Percentiles rank a stretch among this genome's conserved stretches.
These are phyloP conservation scores for Dryobates pubescens DNA, from an alignment of 2,797 vertebrate genomes.

Conservation along the genomic window DNA sequence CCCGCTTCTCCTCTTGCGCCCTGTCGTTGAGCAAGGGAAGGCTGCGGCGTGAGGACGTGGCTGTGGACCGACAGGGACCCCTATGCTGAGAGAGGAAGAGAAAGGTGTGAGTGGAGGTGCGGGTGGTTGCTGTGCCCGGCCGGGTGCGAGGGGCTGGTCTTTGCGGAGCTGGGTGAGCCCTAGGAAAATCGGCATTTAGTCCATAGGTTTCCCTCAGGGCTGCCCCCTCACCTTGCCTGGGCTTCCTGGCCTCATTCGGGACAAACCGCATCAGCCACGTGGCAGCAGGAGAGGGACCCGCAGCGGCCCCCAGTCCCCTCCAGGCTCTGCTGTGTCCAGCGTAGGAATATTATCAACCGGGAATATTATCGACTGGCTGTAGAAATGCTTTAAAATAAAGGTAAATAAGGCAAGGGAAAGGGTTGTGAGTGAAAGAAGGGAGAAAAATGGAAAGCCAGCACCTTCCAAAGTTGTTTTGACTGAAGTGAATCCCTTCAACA, in stretches of 20 bases:
- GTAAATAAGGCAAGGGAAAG: background rate
- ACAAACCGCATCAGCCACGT: rapidly evolving
- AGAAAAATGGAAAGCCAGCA: rapidly evolving
- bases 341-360: rapidly evolving
- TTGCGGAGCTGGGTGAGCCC: background rate
- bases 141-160: background rate
- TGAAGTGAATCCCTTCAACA: background rate
- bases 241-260: background rate
- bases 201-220: rapidly evolving
- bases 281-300: background rate
- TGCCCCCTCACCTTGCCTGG: rapidly evolving
- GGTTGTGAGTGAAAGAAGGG: rapidly evolving
- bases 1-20: background rate
- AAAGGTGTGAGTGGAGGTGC: background rate
- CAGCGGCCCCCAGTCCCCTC: too few relatives aligned
- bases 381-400: rapidly evolving
- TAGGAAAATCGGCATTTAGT: rapidly evolving
- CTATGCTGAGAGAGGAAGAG: background rate
- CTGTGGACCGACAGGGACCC: background rate
- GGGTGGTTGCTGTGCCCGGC: background rate
- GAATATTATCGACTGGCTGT: rapidly evolving
- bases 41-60: background rate
- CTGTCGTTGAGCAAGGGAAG: background rate
- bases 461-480: background rate
- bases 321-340: background rate